A percentile compares a stretch with the other conserved stretches of the same genome.
Evolutionary conservation across 2,888 invertebrate genomes (phyloP).

Genomic region (Lasioglossum vierecki): DNA sequence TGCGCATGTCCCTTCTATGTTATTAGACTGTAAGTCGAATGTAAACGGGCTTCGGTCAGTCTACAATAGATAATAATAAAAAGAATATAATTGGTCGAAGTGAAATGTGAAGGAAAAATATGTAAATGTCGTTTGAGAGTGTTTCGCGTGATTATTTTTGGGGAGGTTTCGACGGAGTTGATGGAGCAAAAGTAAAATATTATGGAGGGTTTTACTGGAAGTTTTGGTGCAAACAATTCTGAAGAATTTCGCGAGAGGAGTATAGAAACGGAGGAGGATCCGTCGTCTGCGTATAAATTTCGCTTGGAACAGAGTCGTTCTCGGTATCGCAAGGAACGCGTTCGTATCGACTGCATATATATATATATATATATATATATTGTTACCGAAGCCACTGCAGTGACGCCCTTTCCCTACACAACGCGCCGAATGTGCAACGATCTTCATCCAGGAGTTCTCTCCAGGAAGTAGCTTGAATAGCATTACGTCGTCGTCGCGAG

Average conservation of each 20-base stretch:
- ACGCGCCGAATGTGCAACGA: background rate
- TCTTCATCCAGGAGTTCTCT: background rate
- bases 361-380: background rate
- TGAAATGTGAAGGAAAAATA: background rate
- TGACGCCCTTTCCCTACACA: background rate
- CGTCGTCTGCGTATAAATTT: background rate
- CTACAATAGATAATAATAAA: too few relatives aligned
- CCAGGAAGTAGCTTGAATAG: conserved; percentile 9
- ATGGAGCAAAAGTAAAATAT: background rate
- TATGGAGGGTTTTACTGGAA: background rate
- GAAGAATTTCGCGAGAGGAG: background rate
- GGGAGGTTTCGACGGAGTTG: background rate
- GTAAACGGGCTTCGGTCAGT: too few relatives aligned
- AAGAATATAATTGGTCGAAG: background rate
- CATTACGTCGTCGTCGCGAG: conserved; percentile 1
- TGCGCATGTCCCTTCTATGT: too few relatives aligned
- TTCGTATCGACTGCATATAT: background rate
- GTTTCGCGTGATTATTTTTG: background rate
- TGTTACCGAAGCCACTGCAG: background rate
- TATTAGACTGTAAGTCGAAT: too few relatives aligned
- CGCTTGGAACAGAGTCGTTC: background rate
- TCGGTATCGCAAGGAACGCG: background rate
- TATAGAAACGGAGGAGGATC: background rate
- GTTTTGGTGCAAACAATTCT: background rate
- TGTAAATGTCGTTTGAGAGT: background rate